A percentile compares a stretch with the other conserved stretches of the same genome.
Conservation (phyloP, 2,888 invertebrate genomes). For the Trissolcus brochymenae region DNA sequence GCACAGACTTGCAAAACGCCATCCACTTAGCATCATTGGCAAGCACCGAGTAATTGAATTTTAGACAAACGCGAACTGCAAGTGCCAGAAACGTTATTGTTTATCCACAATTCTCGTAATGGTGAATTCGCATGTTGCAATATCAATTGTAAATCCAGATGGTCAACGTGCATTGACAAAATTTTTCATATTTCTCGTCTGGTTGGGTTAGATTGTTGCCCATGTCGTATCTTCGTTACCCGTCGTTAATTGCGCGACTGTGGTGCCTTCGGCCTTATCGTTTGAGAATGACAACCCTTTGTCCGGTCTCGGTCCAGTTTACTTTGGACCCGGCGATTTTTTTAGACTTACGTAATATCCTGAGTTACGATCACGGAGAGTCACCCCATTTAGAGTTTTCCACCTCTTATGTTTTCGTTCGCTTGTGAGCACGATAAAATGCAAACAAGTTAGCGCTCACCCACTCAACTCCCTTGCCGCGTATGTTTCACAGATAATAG, state of each 20-base stretch:
- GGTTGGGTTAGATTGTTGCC: constrained; percentile 52
- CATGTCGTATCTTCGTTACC: constrained; percentile 63
- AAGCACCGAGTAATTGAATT: constrained; percentile 9
- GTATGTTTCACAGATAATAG: constrained; percentile 15
- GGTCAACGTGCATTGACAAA: not conserved
- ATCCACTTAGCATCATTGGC: constrained; percentile 1
- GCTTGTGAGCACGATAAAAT: constrained; percentile 62
- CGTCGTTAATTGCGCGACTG: constrained; percentile 70
- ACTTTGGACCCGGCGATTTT: constrained; percentile 70
- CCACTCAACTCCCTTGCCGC: constrained; percentile 32
- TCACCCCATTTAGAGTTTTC: constrained; percentile 55
- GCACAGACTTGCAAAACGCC: constrained; percentile 1
- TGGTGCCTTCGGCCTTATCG: constrained; percentile 71
- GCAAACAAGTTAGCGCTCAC: constrained; percentile 67
- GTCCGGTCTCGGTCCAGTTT: constrained; percentile 69
- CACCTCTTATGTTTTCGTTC: constrained; percentile 54
- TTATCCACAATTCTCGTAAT: not conserved
- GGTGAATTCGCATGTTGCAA: not conserved
- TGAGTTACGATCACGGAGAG: constrained; percentile 61
- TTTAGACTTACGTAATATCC: constrained; percentile 73
- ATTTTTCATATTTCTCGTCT: constrained; percentile 35
- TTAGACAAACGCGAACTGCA: too few relatives aligned
- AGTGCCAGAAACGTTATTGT: too few relatives aligned
- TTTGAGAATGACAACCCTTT: constrained; percentile 70
- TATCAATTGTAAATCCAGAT: not conserved